Evolutionary conservation across 2,113 vertebrate species (phyloP), one percentile per base, ranked within the genome.

Genomic region (Cromileptes altivelis): DNA sequence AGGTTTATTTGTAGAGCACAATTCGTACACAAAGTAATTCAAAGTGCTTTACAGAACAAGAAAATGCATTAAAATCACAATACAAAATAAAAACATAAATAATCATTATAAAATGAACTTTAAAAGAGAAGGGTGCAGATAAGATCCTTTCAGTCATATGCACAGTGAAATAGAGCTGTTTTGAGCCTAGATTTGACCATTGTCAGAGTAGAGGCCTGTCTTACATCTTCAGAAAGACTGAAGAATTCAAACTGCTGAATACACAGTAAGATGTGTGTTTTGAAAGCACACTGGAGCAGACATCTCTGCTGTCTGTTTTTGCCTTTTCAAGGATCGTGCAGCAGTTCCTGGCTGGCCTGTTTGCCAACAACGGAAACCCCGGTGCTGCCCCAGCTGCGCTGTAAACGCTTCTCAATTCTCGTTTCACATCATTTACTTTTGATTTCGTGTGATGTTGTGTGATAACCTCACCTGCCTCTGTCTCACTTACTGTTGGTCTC

Each of bases 291-390:
- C 62, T 86, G 17, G 86, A 40, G 63, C 57, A 60, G 45, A 70
- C 30, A 40, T 55, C 42, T 70, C 11, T 63, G 40, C 42, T 70
- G 17, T 80, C 30, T 84, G 23, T 72, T 61, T 84, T 67, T 84
- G 53, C 62, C 75, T 42, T 65, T 55, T 81, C 71, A 88, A 98
- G 97, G 60, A 97, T 99, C 58, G 96, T 98, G 40, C 97, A 98
- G 78, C 97, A 99, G 93, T 96, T 98, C 88, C 96, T 99, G 82
- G 95, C 96, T 0, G 97, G 96, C 55, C 95, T 98, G 71, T 97
- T 98, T 65, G 93, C 95, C 63, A 98, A 95, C 93, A 96, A 96
- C 0, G 94, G 96, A 4, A 90, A 96, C 69, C 94, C 96, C 0
- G 94, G 95, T 70, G 95, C 96, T 0, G 89, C 96, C 2, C 95